Percentiles rank a stretch among this genome's conserved stretches.
These are phyloP conservation scores for Cheilosia impressa DNA, from an alignment of 2,888 invertebrate species.

Conservation along the genomic window DNA sequence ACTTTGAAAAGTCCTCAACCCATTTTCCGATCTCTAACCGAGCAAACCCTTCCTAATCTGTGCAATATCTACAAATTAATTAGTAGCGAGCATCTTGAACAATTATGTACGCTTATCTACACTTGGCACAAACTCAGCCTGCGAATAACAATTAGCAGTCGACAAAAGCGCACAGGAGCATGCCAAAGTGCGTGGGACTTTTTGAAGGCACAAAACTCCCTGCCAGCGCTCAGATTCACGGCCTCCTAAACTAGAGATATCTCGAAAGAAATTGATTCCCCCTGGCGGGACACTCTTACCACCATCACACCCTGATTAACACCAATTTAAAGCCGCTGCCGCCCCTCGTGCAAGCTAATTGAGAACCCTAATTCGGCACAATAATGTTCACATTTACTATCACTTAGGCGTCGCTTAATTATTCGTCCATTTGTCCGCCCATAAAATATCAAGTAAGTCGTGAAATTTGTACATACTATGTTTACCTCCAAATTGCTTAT, in stretches of 20 bases:
- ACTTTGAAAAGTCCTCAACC: not conserved
- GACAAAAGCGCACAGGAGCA: not conserved
- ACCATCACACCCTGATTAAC: slow-evolving; percentile 39
- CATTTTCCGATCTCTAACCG: not conserved
- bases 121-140: slow-evolving; percentile 25
- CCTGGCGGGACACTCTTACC: not conserved
- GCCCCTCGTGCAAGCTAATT: slow-evolving; percentile 37
- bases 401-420: slow-evolving; percentile 71
- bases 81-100: slow-evolving; percentile 3
- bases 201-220: slow-evolving; percentile 2
- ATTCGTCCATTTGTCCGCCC: slow-evolving; percentile 47
- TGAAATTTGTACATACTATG: slow-evolving; percentile 48
- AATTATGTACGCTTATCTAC: slow-evolving; percentile 4
- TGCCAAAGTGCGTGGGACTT: slow-evolving; percentile 1
- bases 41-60: slow-evolving; percentile 1
- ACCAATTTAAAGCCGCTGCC: slow-evolving; percentile 32
- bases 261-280: slow-evolving; percentile 21
- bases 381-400: slow-evolving; percentile 63
- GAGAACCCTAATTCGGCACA: slow-evolving; percentile 56
- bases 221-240: not conserved
- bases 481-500: slow-evolving; percentile 84
- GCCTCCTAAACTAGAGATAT: not conserved
- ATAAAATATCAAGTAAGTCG: slow-evolving; percentile 55
- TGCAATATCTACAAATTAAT: slow-evolving; percentile 40
- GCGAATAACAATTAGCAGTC: slow-evolving; percentile 16